Base-by-base conservation (phyloP, 1,140 invertebrate genomes). In the Ganaspis sp. region DNA sequence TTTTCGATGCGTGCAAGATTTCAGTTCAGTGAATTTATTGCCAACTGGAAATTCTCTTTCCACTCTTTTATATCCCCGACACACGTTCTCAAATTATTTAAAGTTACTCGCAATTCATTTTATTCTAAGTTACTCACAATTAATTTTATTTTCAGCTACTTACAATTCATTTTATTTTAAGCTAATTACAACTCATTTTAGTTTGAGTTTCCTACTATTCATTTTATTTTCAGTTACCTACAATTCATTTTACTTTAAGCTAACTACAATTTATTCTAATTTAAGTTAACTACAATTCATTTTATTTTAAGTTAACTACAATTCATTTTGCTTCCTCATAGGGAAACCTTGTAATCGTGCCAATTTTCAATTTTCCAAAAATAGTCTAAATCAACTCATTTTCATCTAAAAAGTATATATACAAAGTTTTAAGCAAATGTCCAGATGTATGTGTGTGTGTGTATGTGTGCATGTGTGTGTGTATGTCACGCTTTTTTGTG, bases 21-120 rank as follows among this genome's bases (percentile, higher is more conserved):
- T 34, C 58, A n/a, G 58, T 64, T 64, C 58, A 64, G 15, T 64
- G 58, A 64, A 64, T 64, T 64, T 64, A 64, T 64, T 26, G 23
- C 2, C n/a, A 26, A 64, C 26, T 26, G 58, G 23, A 64, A 64
- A 64, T 64, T 26, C n/a, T 29, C 70, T 54, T 71, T 73, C 64
- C 38, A 19, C 71, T 15, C 54, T 34, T 29, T 17, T 49, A 49
- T 74, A 69, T 76, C 53, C 9, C n/a, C 42, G n/a, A 64, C 45
- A 76, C 54, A 64, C 54, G 54, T 4, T 26, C 26, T 40, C 8
- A 9, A 54, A 21, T 54, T 23, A 54, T 54, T 26, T 8, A 23
- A 54, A 6, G 6, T 17, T 49, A 19, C 19, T 17, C n/a, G 15
- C n/a, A 5, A 17, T 11, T 11, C 8, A 42, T n/a, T n/a, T n/a